Evolutionary conservation across 2,888 invertebrate genomes (phyloP), one percentile per base, ranked within the genome.

Genomic region (Keiferia lycopersicella): DNA sequence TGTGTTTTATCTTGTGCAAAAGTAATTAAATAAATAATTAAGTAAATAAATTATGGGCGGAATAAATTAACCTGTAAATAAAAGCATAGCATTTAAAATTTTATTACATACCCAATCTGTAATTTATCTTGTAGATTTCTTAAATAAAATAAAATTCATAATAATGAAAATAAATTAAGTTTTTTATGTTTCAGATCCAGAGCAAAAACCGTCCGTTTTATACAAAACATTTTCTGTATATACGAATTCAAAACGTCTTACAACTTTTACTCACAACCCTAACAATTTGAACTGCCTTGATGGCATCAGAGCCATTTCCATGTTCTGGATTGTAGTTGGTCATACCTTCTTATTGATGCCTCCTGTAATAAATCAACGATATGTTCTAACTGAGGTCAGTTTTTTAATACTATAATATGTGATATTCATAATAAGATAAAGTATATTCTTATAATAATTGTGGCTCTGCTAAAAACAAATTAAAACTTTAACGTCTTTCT

Each of bases 271-370:
- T 0, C 65, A 68, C 14, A 70, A 65, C 53, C 67, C 76, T 11
- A 73, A 74, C 20, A 72, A 81, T 20, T 66, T 85, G 53, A 70
- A 77, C 41, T 84, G 84, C 71, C 71, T 86, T 26, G 75, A 82
- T 69, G 86, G 85, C 1, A 72, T 86, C 1, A 71, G 82, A 68
- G 71, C 77, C 0, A 67, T 85, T 0, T 80, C 81, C 56, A 82
- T 82, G 73, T 64, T 80, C 56, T 87, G 86, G 86, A 76, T 87
- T 16, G 70, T 86, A 14, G 64, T 78, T 4, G 81, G 80, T 0
- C 86, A 86, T 61, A 71, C 68, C 18, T 74, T 38, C 39, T 10
- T 51, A 10, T 14, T 53, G 38, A 2, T 53, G 39, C 53, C 62
- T 2, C 53, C 38, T 22, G 10, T 16, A 0, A 11, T 30, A 12